These are phyloP conservation scores for Popillia japonica DNA, from an alignment of 1,140 invertebrate species.

Conservation along the genomic window DNA sequence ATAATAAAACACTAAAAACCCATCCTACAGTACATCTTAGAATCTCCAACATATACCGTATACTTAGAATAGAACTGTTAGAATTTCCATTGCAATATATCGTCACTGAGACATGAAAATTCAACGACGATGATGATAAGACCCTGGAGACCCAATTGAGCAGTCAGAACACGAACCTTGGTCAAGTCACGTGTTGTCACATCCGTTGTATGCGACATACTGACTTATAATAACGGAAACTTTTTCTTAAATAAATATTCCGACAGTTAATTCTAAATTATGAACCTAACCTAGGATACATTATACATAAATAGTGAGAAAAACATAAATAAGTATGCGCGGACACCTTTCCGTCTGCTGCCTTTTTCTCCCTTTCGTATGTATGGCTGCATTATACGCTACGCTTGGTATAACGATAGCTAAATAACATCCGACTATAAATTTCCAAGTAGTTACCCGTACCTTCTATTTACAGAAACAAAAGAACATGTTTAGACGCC, in stretches of 20 bases:
- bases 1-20: not conserved
- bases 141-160: constrained; percentile 44
- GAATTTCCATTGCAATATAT: constrained; percentile 27
- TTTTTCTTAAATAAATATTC: constrained; percentile 40
- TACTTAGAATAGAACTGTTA: constrained; percentile 31
- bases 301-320: constrained; percentile 35
- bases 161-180: constrained; percentile 51
- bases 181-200: constrained; percentile 50
- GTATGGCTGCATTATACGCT: not conserved
- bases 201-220: constrained; percentile 53
- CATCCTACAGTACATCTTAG: not conserved
- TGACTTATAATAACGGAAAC: constrained; percentile 55
- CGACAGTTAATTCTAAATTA: constrained; percentile 39
- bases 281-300: constrained; percentile 40
- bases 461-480: constrained; percentile 34
- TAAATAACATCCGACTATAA: constrained; percentile 35
- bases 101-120: constrained; percentile 30
- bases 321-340: constrained; percentile 30
- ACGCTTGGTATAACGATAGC: not conserved
- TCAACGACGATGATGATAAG: constrained; percentile 31
- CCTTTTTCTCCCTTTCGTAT: constrained; percentile 16
- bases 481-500: constrained; percentile 34
- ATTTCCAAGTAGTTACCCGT: constrained; percentile 26
- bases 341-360: constrained; percentile 10
- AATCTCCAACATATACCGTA: not conserved